phyloP scores from a whole-genome alignment of 2,888 invertebrate species.

The Rosalia funebris region DNA sequence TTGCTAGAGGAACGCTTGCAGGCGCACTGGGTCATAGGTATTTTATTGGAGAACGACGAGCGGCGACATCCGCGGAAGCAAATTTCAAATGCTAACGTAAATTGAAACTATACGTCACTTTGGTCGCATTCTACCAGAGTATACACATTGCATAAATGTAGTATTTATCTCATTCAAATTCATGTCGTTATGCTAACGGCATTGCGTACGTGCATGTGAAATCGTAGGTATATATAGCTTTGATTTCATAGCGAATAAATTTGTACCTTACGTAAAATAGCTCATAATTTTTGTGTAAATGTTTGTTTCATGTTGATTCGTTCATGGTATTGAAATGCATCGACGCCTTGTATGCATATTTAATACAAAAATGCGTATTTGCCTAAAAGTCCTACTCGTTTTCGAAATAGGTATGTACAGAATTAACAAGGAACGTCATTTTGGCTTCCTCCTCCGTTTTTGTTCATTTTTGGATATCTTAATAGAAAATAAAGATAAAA shows the following conservation, averaged over 20 bases:
- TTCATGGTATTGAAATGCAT: neutral
- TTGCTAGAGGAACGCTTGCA: slow-evolving; percentile 1
- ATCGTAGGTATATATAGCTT: slow-evolving; percentile 29
- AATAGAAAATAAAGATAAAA: too few species aligned
- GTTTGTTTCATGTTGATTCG: neutral
- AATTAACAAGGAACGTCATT: too few species aligned
- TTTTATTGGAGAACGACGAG: slow-evolving; percentile 24
- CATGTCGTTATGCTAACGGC: slow-evolving; percentile 40
- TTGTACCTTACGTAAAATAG: slow-evolving; percentile 7
- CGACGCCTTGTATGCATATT: too few species aligned
- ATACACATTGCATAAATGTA: slow-evolving; percentile 36
- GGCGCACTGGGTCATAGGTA: slow-evolving; percentile 20
- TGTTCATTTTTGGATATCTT: too few species aligned
- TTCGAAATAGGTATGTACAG: too few species aligned
- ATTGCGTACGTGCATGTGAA: slow-evolving; percentile 40
- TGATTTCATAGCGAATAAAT: slow-evolving; percentile 19
- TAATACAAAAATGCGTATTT: too few species aligned
- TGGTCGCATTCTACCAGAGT: slow-evolving; percentile 30
- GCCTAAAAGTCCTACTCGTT: too few species aligned
- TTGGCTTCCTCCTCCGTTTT: too few species aligned
- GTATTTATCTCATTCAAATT: slow-evolving; percentile 43
- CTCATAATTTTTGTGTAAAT: slow-evolving; percentile 6
- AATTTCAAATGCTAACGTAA: slow-evolving; percentile 40
- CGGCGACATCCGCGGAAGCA: slow-evolving; percentile 32
- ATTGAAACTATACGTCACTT: slow-evolving; percentile 35